These are phyloP conservation scores for Napeogenes sylphis DNA, from an alignment of 2,888 invertebrate genomes.

Conservation along the genomic window DNA sequence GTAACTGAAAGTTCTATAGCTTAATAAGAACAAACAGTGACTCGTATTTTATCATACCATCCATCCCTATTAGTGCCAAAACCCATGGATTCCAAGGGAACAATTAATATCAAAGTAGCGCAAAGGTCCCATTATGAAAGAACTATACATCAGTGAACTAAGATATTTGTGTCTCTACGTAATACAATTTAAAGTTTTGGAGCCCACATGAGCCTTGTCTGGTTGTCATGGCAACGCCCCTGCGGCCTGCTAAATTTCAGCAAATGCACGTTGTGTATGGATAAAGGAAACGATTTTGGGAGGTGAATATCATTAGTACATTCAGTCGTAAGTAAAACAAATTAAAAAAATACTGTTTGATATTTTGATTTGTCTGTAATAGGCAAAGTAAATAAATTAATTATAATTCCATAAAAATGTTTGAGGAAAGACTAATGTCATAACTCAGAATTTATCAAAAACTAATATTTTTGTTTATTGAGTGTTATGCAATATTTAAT, in stretches of 20 bases:
- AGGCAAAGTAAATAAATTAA: too few species aligned
- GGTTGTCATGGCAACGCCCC: constrained; percentile 72
- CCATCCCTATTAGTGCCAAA: neutral
- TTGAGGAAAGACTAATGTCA: too few species aligned
- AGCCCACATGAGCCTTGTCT: constrained; percentile 72
- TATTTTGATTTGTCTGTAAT: too few species aligned
- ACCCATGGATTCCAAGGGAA: constrained; percentile 7
- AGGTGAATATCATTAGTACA: constrained; percentile 74
- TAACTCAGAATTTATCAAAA: too few species aligned
- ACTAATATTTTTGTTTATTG: too few species aligned
- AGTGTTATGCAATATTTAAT: too few species aligned
- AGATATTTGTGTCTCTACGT: constrained; percentile 63
- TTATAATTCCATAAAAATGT: too few species aligned
- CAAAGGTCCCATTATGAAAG: constrained; percentile 37
- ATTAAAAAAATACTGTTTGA: constrained; percentile 3
- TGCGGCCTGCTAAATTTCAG: constrained; percentile 60
- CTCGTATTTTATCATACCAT: neutral
- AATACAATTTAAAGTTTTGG: constrained; percentile 76
- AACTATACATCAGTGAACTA: constrained; percentile 48
- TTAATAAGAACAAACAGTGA: neutral
- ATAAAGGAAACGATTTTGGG: constrained; percentile 72
- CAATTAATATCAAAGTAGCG: constrained; percentile 18
- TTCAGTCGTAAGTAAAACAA: constrained; percentile 33
- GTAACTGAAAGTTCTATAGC: too few species aligned
- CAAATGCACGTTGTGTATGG: constrained; percentile 62